A percentile compares a stretch with the other conserved stretches of the same genome.
phyloP scores from a whole-genome alignment of 2,797 vertebrate species.

The Poeciliopsis paucimaculata region DNA sequence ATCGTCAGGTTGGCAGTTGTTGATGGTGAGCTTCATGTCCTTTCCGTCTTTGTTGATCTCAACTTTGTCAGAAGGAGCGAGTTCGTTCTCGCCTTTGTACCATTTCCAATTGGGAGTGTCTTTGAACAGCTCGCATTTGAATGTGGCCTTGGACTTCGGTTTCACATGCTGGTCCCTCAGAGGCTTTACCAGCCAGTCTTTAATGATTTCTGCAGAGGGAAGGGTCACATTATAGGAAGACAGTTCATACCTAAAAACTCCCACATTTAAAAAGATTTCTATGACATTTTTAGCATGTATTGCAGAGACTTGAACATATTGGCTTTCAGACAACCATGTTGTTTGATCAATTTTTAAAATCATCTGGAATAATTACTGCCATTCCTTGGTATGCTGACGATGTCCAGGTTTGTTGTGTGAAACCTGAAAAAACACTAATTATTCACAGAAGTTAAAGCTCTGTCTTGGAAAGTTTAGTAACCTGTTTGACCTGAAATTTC shows the following conservation, averaged over 20 bases:
- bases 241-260: background rate
- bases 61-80: conserved; percentile 89
- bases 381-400: background rate
- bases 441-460: background rate
- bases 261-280: background rate
- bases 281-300: background rate
- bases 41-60: conserved; percentile 90
- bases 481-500: background rate
- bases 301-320: background rate
- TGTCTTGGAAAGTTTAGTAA: background rate
- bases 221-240: conserved; percentile 11
- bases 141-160: conserved; percentile 90
- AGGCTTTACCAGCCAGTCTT: conserved; percentile 96
- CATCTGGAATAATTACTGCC: background rate
- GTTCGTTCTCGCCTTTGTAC: conserved; percentile 93
- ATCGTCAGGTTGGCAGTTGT: conserved; percentile 90
- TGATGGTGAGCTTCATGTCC: conserved; percentile 85
- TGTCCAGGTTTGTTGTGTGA: background rate
- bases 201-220: conserved; percentile 88
- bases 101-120: conserved; percentile 96
- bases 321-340: background rate
- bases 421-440: background rate
- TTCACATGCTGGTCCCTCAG: conserved; percentile 97
- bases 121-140: conserved; percentile 88
- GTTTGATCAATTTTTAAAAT: background rate